Conservation (phyloP, 1,140 invertebrate genomes). For the Drosophila rufa region DNA sequence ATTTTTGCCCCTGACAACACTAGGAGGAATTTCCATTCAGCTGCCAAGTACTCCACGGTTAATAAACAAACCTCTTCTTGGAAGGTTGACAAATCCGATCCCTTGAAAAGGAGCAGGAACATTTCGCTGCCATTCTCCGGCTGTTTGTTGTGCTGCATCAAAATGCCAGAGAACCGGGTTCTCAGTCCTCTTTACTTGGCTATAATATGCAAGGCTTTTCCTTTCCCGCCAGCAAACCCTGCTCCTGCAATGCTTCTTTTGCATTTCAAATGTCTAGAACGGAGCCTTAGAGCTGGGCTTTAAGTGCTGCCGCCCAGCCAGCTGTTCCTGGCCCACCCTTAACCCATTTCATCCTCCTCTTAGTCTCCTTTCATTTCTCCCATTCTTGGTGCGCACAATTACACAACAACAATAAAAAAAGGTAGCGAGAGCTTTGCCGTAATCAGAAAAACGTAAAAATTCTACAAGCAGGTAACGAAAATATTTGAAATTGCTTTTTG, state of each 20-base stretch:
- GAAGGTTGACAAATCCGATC: slow-evolving; percentile 28
- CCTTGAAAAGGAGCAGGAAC: background rate
- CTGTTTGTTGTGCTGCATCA: slow-evolving; percentile 24
- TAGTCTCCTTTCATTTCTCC: slow-evolving; percentile 31
- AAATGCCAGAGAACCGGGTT: slow-evolving; percentile 16
- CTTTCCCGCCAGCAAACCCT: slow-evolving; percentile 4
- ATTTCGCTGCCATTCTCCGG: slow-evolving; percentile 37
- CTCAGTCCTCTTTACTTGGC: slow-evolving; percentile 6
- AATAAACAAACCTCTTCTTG: slow-evolving; percentile 34
- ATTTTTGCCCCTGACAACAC: slow-evolving; percentile 2
- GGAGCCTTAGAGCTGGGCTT: slow-evolving; percentile 24
- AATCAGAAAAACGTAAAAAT: slow-evolving; percentile 83
- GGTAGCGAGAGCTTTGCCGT: slow-evolving; percentile 53
- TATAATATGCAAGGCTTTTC: slow-evolving; percentile 36
- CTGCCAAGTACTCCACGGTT: slow-evolving; percentile 30
- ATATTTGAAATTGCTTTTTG: slow-evolving; percentile 82
- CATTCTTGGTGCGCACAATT: slow-evolving; percentile 72
- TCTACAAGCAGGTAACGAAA: slow-evolving; percentile 78
- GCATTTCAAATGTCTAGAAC: slow-evolving; percentile 59
- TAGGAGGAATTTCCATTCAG: slow-evolving; percentile 19
- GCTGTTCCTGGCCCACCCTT: slow-evolving; percentile 25
- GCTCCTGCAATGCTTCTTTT: slow-evolving; percentile 48
- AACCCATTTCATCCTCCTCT: slow-evolving; percentile 64
- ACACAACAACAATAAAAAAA: slow-evolving; percentile 69
- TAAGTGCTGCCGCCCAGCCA: slow-evolving; percentile 30